These are phyloP conservation scores for Microchirus variegatus DNA, from an alignment of 2,797 vertebrate genomes.

Conservation along the genomic window DNA sequence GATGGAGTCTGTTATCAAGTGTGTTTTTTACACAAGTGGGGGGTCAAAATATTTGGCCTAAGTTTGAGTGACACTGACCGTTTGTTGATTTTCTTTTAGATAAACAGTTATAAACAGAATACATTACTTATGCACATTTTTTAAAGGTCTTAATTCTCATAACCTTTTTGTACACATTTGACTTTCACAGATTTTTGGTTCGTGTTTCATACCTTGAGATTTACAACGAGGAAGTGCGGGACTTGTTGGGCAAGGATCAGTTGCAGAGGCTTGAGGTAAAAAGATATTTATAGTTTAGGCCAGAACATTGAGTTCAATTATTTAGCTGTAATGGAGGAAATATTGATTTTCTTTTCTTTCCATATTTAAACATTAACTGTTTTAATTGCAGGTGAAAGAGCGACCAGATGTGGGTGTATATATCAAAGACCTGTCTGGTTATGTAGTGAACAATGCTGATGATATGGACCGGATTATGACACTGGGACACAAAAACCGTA, in stretches of 20 bases:
- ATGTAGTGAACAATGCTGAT: constrained; percentile 97
- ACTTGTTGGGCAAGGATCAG: constrained; percentile 97
- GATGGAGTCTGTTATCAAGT: too few relatives aligned
- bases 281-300: background rate
- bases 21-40: too few relatives aligned
- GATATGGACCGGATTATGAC: constrained; percentile 99
- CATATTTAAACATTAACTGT: background rate
- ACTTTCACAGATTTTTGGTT: constrained; percentile 90
- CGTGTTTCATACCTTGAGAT: constrained; percentile 98
- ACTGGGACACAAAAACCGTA: constrained; percentile 98
- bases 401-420: constrained; percentile 98
- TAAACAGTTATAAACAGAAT: too few relatives aligned
- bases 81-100: too few relatives aligned
- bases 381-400: constrained; percentile 91
- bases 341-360: background rate
- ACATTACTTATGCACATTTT: too few relatives aligned
- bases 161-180: background rate
- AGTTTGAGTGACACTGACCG: too few relatives aligned
- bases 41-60: too few relatives aligned
- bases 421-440: constrained; percentile 97
- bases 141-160: constrained; percentile 1
- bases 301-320: background rate
- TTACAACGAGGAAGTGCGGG: constrained; percentile 97
- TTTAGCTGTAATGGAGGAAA: too few relatives aligned
- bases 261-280: constrained; percentile 95